Conservation (phyloP, 1,140 invertebrate species). For the Pogonomyrmex barbatus region DNA sequence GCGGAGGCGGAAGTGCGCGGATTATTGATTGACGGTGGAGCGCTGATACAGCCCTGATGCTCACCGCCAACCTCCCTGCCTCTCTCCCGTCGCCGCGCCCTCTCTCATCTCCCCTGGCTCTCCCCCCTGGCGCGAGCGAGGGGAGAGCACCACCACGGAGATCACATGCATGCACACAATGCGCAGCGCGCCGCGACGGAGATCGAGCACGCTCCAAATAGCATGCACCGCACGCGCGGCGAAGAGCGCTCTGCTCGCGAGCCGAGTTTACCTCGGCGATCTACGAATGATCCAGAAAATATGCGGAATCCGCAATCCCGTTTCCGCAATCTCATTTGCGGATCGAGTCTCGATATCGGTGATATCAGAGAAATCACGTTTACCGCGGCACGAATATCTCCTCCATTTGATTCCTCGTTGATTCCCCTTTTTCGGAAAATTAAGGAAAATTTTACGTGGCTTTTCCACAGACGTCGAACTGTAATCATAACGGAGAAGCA, state of each 20-base stretch:
- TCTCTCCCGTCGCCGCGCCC: not conserved
- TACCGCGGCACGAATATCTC: not conserved
- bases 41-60: constrained; percentile 53
- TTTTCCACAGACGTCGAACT: not conserved
- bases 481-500: not conserved
- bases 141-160: constrained; percentile 21
- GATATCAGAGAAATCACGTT: not conserved
- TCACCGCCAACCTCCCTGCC: not conserved
- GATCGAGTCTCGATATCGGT: not conserved
- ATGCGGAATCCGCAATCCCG: not conserved
- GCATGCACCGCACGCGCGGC: not conserved
- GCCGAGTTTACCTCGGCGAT: not conserved
- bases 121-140: constrained; percentile 4
- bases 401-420: not conserved
- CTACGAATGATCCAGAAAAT: not conserved
- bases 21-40: constrained; percentile 51
- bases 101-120: not conserved
- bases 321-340: no score
- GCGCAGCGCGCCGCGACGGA: constrained; percentile 28
- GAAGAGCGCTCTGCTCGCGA: no score
- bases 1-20: constrained; percentile 32
- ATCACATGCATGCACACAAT: constrained; percentile 46
- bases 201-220: constrained; percentile 55
- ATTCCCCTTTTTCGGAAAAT: not conserved
- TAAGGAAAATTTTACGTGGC: not conserved